Evolutionary conservation across 2,888 invertebrate species (phyloP).

Genomic region (Mylabris sibirica): DNA sequence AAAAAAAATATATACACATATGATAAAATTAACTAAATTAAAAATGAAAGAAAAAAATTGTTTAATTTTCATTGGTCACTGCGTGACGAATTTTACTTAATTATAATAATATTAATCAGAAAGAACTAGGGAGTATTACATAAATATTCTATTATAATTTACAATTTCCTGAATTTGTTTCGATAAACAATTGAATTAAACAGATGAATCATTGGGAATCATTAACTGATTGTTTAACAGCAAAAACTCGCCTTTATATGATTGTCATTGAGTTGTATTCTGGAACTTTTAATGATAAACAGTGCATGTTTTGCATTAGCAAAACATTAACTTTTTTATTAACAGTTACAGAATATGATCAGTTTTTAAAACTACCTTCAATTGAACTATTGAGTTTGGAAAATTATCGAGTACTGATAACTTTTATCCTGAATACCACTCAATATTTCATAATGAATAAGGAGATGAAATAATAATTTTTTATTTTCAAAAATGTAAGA

Average conservation of each 20-base stretch:
- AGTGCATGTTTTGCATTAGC: too few relatives aligned
- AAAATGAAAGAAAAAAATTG: background rate
- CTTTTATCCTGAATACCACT: too few relatives aligned
- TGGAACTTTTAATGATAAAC: background rate
- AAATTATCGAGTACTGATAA: too few relatives aligned
- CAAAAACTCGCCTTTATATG: background rate
- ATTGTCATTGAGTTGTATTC: background rate
- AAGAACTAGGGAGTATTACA: background rate
- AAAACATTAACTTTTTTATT: too few relatives aligned
- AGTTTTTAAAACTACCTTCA: too few relatives aligned
- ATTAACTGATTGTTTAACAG: background rate
- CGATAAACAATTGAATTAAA: background rate
- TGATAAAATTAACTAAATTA: background rate
- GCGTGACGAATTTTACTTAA: slow-evolving; percentile 1
- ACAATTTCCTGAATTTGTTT: background rate
- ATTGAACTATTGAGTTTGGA: too few relatives aligned
- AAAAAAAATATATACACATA: background rate
- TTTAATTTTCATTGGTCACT: background rate
- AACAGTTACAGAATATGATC: too few relatives aligned
- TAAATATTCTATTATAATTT: background rate
- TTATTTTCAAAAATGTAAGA: too few relatives aligned
- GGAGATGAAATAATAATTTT: too few relatives aligned
- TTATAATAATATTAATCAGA: background rate
- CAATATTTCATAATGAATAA: too few relatives aligned
- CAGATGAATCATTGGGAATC: background rate